Evolutionary conservation across 2,113 vertebrate genomes (phyloP).

Genomic region (Sorex araneus): DNA sequence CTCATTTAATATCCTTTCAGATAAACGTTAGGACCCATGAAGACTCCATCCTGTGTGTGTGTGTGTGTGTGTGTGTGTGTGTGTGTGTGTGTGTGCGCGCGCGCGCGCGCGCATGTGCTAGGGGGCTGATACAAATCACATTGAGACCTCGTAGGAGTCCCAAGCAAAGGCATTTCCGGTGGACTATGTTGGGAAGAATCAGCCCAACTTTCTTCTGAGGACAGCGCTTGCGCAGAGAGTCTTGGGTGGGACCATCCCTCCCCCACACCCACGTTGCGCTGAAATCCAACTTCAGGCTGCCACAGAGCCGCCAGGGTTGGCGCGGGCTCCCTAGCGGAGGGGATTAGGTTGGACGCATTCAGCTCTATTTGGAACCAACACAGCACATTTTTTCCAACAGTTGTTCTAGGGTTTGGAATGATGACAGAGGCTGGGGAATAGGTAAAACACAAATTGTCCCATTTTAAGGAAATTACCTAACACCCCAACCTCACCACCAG

Average conservation of each 20-base stretch:
- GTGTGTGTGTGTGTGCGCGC: neutral
- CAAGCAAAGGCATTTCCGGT: constrained; percentile 32
- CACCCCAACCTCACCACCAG: neutral
- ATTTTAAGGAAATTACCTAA: neutral
- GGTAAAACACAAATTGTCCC: neutral
- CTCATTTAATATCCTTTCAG: neutral
- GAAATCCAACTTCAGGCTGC: constrained; percentile 20
- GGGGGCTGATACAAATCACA: neutral
- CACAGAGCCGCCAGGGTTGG: constrained; percentile 4
- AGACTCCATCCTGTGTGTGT: neutral
- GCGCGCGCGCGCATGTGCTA: too few species aligned
- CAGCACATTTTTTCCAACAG: neutral
- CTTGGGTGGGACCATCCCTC: neutral
- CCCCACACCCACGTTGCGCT: constrained; percentile 21
- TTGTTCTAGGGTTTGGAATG: constrained; percentile 10
- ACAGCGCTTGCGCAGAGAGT: constrained; percentile 8
- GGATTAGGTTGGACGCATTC: neutral
- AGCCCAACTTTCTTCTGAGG: constrained; percentile 37
- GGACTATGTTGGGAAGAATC: constrained; percentile 4
- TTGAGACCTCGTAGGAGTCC: constrained; percentile 42
- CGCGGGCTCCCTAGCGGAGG: neutral
- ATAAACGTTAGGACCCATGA: neutral
- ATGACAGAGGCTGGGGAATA: neutral
- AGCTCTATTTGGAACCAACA: neutral
- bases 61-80: neutral